phyloP scores from a whole-genome alignment of 2,113 vertebrate genomes.

The Psammodynastes pulverulentus region DNA sequence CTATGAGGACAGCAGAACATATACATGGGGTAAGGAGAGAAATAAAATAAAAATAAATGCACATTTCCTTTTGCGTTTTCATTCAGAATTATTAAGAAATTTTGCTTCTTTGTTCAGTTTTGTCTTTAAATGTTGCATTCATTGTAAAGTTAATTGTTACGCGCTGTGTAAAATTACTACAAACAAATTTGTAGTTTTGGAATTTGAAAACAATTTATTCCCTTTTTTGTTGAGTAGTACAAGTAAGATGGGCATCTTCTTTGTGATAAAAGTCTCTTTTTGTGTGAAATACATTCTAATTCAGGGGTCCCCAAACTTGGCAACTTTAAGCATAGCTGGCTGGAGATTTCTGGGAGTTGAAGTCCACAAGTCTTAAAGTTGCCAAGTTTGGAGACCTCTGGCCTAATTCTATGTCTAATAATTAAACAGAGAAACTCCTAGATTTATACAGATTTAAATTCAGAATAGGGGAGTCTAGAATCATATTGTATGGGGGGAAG shows the following conservation, averaged over 20 bases:
- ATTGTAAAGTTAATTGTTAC: background rate
- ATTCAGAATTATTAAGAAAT: rapidly evolving
- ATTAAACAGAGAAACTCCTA: background rate
- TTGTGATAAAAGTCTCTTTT: background rate
- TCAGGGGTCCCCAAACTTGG: too few species aligned
- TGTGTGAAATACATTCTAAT: background rate
- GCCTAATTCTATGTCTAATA: background rate
- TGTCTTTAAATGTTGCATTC: background rate
- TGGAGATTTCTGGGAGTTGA: too few species aligned
- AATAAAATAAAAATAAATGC: background rate
- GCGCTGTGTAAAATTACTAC: background rate
- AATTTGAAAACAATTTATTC: slow-evolving; percentile 1
- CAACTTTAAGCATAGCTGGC: too few species aligned
- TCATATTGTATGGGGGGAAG: background rate
- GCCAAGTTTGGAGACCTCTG: too few species aligned
- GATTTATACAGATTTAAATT: background rate
- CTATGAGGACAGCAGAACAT: background rate
- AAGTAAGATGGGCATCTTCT: background rate
- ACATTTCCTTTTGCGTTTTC: background rate
- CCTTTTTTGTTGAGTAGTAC: background rate
- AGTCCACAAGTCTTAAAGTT: too few species aligned
- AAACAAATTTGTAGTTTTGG: background rate
- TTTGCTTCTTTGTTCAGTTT: background rate
- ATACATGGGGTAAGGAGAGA: background rate
- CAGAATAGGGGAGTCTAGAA: background rate